Evolutionary conservation across 2,888 invertebrate species (phyloP), one percentile per base, ranked within the genome.

Genomic region (Phragmatobia fuliginosa): DNA sequence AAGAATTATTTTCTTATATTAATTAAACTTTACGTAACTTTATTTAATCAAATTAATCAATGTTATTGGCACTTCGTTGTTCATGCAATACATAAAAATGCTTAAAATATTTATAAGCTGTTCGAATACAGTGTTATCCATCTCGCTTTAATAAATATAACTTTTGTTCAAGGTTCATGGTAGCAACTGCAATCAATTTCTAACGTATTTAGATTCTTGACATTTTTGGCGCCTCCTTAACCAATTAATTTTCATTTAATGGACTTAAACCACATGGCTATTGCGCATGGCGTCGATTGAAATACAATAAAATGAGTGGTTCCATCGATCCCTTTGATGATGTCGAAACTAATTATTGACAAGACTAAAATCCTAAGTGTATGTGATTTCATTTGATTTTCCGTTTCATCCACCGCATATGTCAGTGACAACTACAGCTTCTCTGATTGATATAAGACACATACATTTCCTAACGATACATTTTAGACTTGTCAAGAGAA

Each of bases 381-480:
- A 49, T 76, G 65, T 70, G 63, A 67, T 72, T 81, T 76, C 67
- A 68, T 62, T 66, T 74, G 75, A 84, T 84, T 79, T 82, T 74
- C 77, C 68, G 59, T 82, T 83, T 81, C 75, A 86, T 79, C 77
- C 73, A 73, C 74, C 74, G 71, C 72, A 68, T 21, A 70, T 85
- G 84, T 82, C 85, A 71, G 75, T 69, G 68, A 82, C 81, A 79
- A 85, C 88, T 83, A 86, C 86, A 87, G 79, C 65, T 69, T 52
- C 62, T 66, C 81, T 76, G 68, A 68, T 75, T 80, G 81, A 87
- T 82, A 85, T 83, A 81, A 78, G 66, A 83, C 82, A 77, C 73
- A 70, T 75, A 71, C 1, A 28, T 68, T 67, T 60, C 78, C 72
- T 71, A 78, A 83, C 78, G 77, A 79, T 75, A 72, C 75, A 69